These are phyloP conservation scores for Pleuronectes platessa DNA, from an alignment of 2,113 vertebrate species.

Conservation along the genomic window DNA sequence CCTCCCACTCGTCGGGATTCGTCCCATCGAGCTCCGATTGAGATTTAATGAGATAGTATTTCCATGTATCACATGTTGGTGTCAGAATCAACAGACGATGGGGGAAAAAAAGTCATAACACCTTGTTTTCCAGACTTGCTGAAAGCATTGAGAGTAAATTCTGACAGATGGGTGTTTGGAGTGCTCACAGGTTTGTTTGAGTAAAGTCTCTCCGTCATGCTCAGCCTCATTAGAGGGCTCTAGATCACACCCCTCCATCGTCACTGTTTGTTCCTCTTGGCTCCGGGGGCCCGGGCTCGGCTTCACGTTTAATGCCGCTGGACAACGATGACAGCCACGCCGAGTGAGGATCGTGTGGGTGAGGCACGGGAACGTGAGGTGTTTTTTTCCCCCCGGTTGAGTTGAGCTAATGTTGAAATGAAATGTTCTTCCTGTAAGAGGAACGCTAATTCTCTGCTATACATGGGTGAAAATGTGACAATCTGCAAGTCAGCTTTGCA, in stretches of 20 bases:
- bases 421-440: slow-evolving; percentile 45
- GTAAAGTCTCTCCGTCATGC: slow-evolving; percentile 46
- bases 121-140: slow-evolving; percentile 2
- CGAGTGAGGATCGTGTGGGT: slow-evolving; percentile 26
- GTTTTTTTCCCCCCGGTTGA: slow-evolving; percentile 33
- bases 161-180: slow-evolving; percentile 54
- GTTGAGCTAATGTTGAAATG: slow-evolving; percentile 33
- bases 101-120: not conserved
- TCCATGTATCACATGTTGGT: not conserved
- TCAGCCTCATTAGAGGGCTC: slow-evolving; percentile 48
- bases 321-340: slow-evolving; percentile 44
- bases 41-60: not conserved
- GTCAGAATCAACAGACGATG: slow-evolving; percentile 6
- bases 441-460: slow-evolving; percentile 27
- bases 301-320: slow-evolving; percentile 36
- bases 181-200: slow-evolving; percentile 51
- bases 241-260: slow-evolving; percentile 28
- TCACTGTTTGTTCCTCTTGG: slow-evolving; percentile 64
- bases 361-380: slow-evolving; percentile 28
- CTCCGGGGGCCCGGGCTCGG: slow-evolving; percentile 24
- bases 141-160: slow-evolving; percentile 45
- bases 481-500: slow-evolving; percentile 65
- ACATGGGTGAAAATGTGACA: slow-evolving; percentile 58
- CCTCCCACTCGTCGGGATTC: slow-evolving; percentile 3
- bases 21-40: slow-evolving; percentile 21